Evolutionary conservation across 2,113 vertebrate genomes (phyloP).

Genomic region (Athene cunicularia): DNA sequence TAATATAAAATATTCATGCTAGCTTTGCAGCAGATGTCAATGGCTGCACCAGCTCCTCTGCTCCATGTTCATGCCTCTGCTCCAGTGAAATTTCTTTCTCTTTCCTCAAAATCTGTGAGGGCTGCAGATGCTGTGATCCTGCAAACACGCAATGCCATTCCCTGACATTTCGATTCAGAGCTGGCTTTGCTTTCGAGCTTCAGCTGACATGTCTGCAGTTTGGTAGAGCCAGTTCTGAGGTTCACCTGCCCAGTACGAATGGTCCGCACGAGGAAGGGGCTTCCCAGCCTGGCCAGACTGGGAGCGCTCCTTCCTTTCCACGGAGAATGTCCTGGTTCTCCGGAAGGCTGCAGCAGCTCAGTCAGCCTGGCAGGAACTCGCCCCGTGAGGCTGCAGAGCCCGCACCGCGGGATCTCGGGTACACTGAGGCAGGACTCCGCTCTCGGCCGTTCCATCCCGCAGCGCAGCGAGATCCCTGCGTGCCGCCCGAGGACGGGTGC

Average conservation of each 20-base stretch:
- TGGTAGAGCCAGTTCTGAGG: not conserved
- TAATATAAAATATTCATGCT: constrained; percentile 33
- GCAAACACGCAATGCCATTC: not conserved
- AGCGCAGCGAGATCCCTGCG: fast-evolving
- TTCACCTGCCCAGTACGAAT: not conserved
- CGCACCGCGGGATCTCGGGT: not conserved
- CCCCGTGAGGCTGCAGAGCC: not conserved
- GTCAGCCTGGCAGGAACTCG: fast-evolving
- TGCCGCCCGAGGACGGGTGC: not conserved
- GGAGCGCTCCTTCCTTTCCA: not conserved
- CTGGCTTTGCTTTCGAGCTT: not conserved
- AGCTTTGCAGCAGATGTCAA: constrained; percentile 37
- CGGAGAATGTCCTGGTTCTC: not conserved
- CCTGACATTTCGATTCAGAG: not conserved
- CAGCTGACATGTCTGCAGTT: not conserved
- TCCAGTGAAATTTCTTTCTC: not conserved
- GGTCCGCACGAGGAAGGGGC: not conserved
- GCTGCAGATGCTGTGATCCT: constrained; percentile 10
- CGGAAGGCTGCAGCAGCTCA: not conserved
- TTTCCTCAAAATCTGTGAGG: not conserved
- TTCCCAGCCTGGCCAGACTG: not conserved
- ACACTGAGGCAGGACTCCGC: not conserved
- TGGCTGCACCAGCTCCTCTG: constrained; percentile 20
- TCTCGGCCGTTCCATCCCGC: fast-evolving
- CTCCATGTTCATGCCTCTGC: not conserved